Evolutionary conservation across 2,888 invertebrate genomes (phyloP).

Genomic region (Idaea dimidiata): DNA sequence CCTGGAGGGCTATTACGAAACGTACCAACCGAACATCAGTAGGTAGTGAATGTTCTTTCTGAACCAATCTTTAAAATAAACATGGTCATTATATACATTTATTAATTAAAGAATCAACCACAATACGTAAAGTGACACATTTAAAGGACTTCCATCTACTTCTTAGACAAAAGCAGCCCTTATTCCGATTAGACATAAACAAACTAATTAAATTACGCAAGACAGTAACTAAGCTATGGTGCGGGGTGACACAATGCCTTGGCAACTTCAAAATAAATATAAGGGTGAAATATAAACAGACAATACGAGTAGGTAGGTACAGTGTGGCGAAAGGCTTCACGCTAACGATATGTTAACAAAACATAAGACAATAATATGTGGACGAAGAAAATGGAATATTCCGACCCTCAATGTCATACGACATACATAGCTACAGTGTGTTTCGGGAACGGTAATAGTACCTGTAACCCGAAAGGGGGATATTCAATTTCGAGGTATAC

Average conservation of each 20-base stretch:
- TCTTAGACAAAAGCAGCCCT: not conserved
- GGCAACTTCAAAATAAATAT: not conserved
- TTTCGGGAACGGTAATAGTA: not conserved
- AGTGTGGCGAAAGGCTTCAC: constrained; percentile 16
- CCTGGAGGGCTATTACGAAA: too few species aligned
- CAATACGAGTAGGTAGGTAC: constrained; percentile 5
- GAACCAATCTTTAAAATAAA: too few species aligned
- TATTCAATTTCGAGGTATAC: too few species aligned
- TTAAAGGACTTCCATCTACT: too few species aligned
- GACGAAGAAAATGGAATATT: constrained; percentile 34
- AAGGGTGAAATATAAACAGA: constrained; percentile 7
- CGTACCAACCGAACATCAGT: too few species aligned
- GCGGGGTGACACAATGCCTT: not conserved
- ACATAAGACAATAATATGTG: constrained; percentile 26
- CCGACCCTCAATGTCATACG: constrained; percentile 27
- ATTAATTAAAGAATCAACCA: too few species aligned
- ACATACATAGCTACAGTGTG: constrained; percentile 22
- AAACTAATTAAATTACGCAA: not conserved
- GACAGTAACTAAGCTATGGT: not conserved
- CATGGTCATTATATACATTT: too few species aligned
- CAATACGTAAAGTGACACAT: too few species aligned
- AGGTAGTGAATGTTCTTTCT: too few species aligned
- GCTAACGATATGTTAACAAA: constrained; percentile 47
- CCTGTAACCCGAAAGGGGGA: too few species aligned
- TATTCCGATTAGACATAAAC: not conserved